Evolutionary conservation across 2,113 vertebrate species (phyloP), one percentile per base, ranked within the genome.

Genomic region (Xyrauchen texanus): DNA sequence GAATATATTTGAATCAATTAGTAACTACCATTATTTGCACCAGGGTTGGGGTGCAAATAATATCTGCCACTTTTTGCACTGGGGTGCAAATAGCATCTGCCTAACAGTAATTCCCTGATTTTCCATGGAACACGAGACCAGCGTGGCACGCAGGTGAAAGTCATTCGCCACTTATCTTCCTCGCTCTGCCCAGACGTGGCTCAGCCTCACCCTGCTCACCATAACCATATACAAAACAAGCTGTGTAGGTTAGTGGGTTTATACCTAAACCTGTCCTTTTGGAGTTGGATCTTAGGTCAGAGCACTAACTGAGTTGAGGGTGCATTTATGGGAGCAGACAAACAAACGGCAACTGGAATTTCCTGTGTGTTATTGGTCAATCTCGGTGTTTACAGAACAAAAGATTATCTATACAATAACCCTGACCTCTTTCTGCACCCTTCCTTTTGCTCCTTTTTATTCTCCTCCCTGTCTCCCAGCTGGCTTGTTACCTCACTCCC

Each of bases 291-390:
- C 47, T 63, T 5, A 42, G 72, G 58, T 61, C 57, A 61, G 4
- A 71, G 42, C 53, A 44, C 42, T 73, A 44, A 11, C 44, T 70
- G 13, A 34, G 34, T 72, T 62, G 16, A 63, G 15, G 47, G 4
- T 58, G 49, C 45, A 74, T 52, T 6, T 85, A 58, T 65, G 65
- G 68, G 88, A 62, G 82, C 83, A 80, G 71, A 84, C 83, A 87
- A 88, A 84, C 88, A 89, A 88, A 91, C 87, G 83, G 81, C 84
- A 72, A 71, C 72, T 84, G 86, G 88, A 91, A 91, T 90, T 90
- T 92, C 87, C 89, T 89, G 89, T 70, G 73, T 88, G 12, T 89
- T 34, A 3, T 34, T 89, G 87, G 85, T 86, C 60, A 76, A 6
- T 86, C 83, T 53, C 15, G 21, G 5, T 83, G 81, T 86, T 84